Evolutionary conservation across 1,140 invertebrate genomes (phyloP), one percentile per base, ranked within the genome.

Genomic region (Drosophila yakuba): DNA sequence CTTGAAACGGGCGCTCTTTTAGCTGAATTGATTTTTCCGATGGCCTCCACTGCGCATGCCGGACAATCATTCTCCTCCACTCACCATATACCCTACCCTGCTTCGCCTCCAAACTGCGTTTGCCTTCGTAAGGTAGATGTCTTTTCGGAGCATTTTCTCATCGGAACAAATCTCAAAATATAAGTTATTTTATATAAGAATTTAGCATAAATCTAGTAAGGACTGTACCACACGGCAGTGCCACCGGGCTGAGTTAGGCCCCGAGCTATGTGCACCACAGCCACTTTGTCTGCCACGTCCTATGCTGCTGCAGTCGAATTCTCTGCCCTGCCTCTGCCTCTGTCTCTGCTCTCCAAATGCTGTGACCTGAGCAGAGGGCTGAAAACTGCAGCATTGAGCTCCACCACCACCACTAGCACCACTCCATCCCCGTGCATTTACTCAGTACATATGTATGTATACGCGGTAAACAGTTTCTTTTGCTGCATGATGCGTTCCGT

Each of bases 11-110:
- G 84, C 72, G 85, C 76, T 89, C 68, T 84, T 88, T 91, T 91
- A 91, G 88, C 88, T 91, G 83, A 91, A 91, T 91, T 91, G 88
- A 91, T 91, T 91, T 91, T 91, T 91, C 69, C 54, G 71, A 66
- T 59, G 64, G 73, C 61, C 84, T 78, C 80, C 25, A 88, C 73
- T 89, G 84, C 84, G 84, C 84, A 89, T 89, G 84, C 80, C 84
- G 84, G 84, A 74, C 85, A 80, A 74, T 23, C 59, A 39, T 12
- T 2, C 61, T 36, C 58, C 7, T n/a, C 57, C 12, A 5, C 15
- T 17, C 10, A 14, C 11, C 32, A 2, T 15, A 7, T 1, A 6
- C 59, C 15, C 17, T 1, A 6, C 59, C 12, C 17, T 32, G 11
- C 11, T n/a, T 23, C 51, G 11, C 35, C 56, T 32, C 43, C 56